phyloP scores from a whole-genome alignment of 64 coral and sea anemone genomes.

The Dendronephthya gigantea region DNA sequence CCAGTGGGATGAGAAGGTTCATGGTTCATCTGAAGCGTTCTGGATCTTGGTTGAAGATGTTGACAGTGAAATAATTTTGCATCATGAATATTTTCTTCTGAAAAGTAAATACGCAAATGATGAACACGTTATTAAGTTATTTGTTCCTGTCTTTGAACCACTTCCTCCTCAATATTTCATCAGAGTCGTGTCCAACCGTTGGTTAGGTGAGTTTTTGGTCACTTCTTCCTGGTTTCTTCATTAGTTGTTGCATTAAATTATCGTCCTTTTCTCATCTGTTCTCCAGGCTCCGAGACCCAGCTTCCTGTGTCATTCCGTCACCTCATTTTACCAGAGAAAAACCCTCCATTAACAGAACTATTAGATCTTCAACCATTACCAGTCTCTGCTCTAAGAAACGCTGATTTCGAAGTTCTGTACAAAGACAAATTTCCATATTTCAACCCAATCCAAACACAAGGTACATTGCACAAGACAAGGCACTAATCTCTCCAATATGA shows the following conservation, averaged over 20 bases:
- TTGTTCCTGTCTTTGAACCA: slow-evolving; percentile 96
- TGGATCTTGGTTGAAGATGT: slow-evolving; percentile 99
- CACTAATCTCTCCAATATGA: too few relatives aligned
- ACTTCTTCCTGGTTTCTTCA: too few relatives aligned
- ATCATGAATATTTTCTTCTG: slow-evolving; percentile 93
- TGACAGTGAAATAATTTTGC: slow-evolving; percentile 94
- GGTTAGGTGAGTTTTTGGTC: slow-evolving; percentile 92
- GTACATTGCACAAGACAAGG: too few relatives aligned
- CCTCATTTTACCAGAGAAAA: slow-evolving; percentile 96
- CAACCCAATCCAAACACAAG: slow-evolving; percentile 95
- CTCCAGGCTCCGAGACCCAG: slow-evolving; percentile 83
- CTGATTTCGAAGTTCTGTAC: slow-evolving; percentile 85
- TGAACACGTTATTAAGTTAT: slow-evolving; percentile 92
- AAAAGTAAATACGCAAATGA: slow-evolving; percentile 88
- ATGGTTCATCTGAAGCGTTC: slow-evolving; percentile 92
- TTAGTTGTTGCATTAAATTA: too few relatives aligned
- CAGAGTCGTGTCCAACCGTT: slow-evolving; percentile 81
- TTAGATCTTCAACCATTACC: slow-evolving; percentile 85
- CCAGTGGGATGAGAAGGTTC: slow-evolving; percentile 96
- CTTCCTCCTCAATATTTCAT: slow-evolving; percentile 97
- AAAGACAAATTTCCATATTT: slow-evolving; percentile 98
- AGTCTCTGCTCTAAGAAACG: slow-evolving; percentile 84
- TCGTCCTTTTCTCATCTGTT: background rate
- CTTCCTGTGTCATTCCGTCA: slow-evolving; percentile 95
- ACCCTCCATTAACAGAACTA: slow-evolving; percentile 81